Percentiles rank a stretch among this genome's conserved stretches.
phyloP scores from a whole-genome alignment of 2,797 vertebrate genomes.

The Erethizon dorsatum region DNA sequence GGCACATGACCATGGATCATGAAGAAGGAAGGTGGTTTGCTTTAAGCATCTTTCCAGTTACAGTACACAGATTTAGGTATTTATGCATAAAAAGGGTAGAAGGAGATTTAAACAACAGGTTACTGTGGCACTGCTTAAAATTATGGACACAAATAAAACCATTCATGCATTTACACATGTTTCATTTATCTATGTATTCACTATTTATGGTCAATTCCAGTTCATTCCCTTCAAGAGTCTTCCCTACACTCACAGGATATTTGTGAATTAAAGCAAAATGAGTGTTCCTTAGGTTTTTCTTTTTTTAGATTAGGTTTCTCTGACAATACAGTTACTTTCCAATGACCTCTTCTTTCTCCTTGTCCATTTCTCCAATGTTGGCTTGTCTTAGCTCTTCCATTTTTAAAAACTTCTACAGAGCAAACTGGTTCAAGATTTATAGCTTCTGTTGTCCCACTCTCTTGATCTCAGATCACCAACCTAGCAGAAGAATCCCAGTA shows the following conservation, averaged over 20 bases:
- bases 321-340: background rate
- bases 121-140: background rate
- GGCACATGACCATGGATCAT: background rate
- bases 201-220: background rate
- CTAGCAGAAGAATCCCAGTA: background rate
- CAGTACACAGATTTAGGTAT: background rate
- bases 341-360: background rate
- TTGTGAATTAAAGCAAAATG: constrained; percentile 3
- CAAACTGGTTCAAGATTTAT: background rate
- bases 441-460: background rate
- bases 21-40: background rate
- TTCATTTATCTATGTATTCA: background rate
- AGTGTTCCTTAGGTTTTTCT: background rate
- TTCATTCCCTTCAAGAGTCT: background rate
- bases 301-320: constrained; percentile 14
- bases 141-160: background rate
- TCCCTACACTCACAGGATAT: background rate
- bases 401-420: background rate
- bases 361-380: background rate
- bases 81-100: background rate
- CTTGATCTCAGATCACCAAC: background rate
- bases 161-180: background rate
- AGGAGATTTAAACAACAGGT: background rate
- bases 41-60: background rate
- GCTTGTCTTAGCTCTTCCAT: background rate